Evolutionary conservation across 2,113 vertebrate genomes (phyloP).

Genomic region (Penelope pileata): DNA sequence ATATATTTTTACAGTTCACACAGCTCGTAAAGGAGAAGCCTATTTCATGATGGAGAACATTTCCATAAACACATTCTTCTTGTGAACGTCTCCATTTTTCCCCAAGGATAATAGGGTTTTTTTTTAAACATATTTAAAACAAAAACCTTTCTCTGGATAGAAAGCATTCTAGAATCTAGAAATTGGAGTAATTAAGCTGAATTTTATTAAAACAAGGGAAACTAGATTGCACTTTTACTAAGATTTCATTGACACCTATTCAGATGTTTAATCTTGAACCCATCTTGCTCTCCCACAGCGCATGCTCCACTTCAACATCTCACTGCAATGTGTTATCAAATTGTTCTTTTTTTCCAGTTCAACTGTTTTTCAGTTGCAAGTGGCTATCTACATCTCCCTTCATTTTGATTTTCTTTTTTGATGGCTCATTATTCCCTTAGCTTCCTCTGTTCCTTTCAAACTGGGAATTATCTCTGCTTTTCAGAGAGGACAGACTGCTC

Average conservation of each 20-base stretch:
- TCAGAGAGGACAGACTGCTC: neutral
- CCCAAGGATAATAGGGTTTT: neutral
- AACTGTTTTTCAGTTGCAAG: neutral
- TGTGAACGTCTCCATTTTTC: neutral
- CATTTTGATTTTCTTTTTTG: neutral
- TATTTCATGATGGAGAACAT: neutral
- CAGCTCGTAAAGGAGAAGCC: neutral
- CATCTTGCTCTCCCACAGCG: neutral
- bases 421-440: neutral
- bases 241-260: conserved; percentile 12
- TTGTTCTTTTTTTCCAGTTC: neutral
- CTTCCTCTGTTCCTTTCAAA: neutral
- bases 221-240: neutral
- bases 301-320: neutral
- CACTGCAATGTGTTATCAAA: neutral
- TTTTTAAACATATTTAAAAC: neutral
- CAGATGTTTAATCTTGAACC: neutral
- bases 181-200: neutral
- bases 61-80: neutral
- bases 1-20: neutral
- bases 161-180: neutral
- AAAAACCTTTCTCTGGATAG: neutral
- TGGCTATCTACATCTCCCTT: neutral
- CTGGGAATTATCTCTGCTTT: neutral
- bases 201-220: conserved; percentile 13